Conservation (phyloP, 2,797 vertebrate genomes). For the Lateolabrax maculatus region DNA sequence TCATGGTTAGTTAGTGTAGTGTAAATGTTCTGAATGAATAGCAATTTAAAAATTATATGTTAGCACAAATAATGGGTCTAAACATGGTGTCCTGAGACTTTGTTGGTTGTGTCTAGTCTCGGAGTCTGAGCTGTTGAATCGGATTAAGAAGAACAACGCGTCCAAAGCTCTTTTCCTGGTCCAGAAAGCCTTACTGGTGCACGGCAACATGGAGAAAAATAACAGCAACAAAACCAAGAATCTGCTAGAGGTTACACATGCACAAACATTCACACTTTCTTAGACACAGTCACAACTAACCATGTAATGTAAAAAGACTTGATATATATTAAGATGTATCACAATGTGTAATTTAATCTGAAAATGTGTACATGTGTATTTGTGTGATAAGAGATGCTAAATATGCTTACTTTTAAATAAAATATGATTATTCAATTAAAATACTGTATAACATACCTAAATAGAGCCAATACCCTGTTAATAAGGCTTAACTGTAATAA, state of each 20-base stretch:
- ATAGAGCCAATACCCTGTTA: not conserved
- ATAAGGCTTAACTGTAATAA: not conserved
- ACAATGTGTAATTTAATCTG: not conserved
- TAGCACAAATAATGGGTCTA: not conserved
- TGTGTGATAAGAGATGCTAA: not conserved
- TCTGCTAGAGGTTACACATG: constrained; percentile 88
- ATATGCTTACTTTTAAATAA: not conserved
- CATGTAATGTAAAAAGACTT: not conserved
- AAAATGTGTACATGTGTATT: not conserved
- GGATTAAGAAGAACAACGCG: constrained; percentile 91
- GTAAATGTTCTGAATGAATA: not conserved
- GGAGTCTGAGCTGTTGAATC: constrained; percentile 87
- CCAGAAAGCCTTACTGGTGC: constrained; percentile 88
- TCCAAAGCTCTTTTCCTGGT: constrained; percentile 92
- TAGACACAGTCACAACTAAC: not conserved
- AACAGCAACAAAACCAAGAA: constrained; percentile 71
- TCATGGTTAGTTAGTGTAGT: not conserved
- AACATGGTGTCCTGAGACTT: constrained; percentile 7
- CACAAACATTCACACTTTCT: not conserved
- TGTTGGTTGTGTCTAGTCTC: constrained; percentile 48
- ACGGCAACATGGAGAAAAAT: constrained; percentile 71
- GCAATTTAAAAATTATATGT: not conserved
- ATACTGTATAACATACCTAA: not conserved
- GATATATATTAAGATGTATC: not conserved
- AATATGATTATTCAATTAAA: not conserved